A percentile compares a stretch with the other conserved stretches of the same genome.
These are phyloP conservation scores for Gasterosteus aculeatus DNA, from an alignment of 2,113 vertebrate genomes.

Conservation along the genomic window DNA sequence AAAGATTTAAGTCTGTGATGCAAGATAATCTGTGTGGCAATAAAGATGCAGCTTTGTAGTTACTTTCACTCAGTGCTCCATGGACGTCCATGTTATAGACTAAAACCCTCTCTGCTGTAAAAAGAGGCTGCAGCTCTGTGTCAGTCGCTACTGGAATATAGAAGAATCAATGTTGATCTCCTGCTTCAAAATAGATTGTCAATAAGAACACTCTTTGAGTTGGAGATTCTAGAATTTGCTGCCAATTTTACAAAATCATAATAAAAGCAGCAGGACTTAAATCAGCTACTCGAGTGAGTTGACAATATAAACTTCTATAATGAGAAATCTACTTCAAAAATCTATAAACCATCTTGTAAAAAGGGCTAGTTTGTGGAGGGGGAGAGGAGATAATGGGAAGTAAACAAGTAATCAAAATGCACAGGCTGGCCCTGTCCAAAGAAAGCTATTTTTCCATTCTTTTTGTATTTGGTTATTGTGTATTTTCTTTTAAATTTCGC, in stretches of 20 bases:
- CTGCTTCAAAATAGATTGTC: slow-evolving; percentile 33
- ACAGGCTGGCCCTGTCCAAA: slow-evolving; percentile 86
- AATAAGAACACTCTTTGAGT: slow-evolving; percentile 20
- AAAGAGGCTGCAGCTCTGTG: slow-evolving; percentile 65
- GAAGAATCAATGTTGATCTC: slow-evolving; percentile 43
- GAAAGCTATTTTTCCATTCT: slow-evolving; percentile 80
- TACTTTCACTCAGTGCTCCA: slow-evolving; percentile 63
- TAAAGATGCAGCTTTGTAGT: slow-evolving; percentile 78
- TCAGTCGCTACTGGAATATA: slow-evolving; percentile 49
- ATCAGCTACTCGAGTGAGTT: slow-evolving; percentile 14
- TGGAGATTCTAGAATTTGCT: slow-evolving; percentile 38
- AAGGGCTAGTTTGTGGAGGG: slow-evolving; percentile 63
- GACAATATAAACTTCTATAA: slow-evolving; percentile 35
- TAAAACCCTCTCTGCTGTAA: slow-evolving; percentile 69
- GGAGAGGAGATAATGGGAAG: slow-evolving; percentile 27
- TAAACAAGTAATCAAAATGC: slow-evolving; percentile 60
- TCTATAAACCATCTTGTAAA: slow-evolving; percentile 60
- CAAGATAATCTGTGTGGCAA: slow-evolving; percentile 77
- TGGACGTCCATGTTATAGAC: slow-evolving; percentile 49
- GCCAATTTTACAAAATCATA: slow-evolving; percentile 35
- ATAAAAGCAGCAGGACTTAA: slow-evolving; percentile 11
- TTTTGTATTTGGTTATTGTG: slow-evolving; percentile 43
- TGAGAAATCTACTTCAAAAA: slow-evolving; percentile 48
- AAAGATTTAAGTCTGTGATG: slow-evolving; percentile 73
- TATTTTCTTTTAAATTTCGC: slow-evolving; percentile 30